phyloP scores from a whole-genome alignment of 2,113 vertebrate genomes.

The Dinomys branickii region DNA sequence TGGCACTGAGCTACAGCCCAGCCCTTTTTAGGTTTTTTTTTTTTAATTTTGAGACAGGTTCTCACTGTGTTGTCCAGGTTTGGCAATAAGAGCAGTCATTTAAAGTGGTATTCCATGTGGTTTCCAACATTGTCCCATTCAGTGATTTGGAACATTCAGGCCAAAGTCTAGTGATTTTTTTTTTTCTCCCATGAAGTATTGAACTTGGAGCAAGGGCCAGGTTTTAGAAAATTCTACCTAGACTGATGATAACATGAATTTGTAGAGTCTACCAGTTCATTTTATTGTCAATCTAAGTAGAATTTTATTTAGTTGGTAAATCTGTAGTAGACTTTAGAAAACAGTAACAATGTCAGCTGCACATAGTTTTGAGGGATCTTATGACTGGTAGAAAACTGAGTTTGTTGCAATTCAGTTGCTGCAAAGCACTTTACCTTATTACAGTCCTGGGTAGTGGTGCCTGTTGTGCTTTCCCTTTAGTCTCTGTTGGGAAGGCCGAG shows the following conservation, averaged over 20 bases:
- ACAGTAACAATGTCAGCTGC: background rate
- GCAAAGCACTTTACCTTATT: too few species aligned
- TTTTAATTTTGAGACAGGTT: background rate
- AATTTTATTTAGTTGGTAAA: conserved; percentile 8
- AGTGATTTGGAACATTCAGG: background rate
- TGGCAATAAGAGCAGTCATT: background rate
- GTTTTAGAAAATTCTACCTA: background rate
- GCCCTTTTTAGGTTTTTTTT: background rate
- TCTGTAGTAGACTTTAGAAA: conserved; percentile 33
- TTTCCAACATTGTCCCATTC: background rate
- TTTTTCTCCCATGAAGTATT: background rate
- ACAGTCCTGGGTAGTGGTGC: background rate
- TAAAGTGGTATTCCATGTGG: accelerated
- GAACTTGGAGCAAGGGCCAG: background rate
- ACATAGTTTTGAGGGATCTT: background rate
- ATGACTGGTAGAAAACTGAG: background rate
- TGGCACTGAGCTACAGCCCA: background rate
- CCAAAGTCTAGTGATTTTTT: background rate
- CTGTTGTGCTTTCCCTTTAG: background rate
- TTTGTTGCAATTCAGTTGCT: background rate
- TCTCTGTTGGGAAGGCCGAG: background rate
- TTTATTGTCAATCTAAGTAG: background rate
- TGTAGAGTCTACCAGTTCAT: background rate
- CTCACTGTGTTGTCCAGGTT: background rate
- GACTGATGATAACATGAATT: background rate